Percentiles rank a stretch among this genome's conserved stretches.
Evolutionary conservation across 2,797 vertebrate genomes (phyloP).

Genomic region (Gymnoscopelus braueri): DNA sequence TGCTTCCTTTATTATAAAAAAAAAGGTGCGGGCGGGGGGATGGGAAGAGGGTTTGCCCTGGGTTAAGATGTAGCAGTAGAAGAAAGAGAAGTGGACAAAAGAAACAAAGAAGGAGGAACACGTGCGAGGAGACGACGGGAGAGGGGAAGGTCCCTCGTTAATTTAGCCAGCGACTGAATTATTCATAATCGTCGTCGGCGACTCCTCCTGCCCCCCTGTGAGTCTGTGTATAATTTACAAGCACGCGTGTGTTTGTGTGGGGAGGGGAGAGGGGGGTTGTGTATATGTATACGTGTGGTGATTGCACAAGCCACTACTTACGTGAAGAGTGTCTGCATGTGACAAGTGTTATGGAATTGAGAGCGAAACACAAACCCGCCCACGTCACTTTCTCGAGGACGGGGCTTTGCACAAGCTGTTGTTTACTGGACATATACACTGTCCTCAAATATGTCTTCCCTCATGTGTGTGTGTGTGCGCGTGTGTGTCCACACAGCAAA

Average conservation of each 20-base stretch:
- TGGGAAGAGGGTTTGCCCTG: not conserved
- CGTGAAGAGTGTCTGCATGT: too few species aligned
- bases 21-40: not conserved
- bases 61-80: too few species aligned
- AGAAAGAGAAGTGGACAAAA: not conserved
- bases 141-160: slow-evolving; percentile 13
- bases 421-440: not conserved
- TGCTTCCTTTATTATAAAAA: not conserved
- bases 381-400: slow-evolving; percentile 12
- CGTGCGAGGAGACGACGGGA: not conserved
- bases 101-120: not conserved
- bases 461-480: slow-evolving; percentile 10
- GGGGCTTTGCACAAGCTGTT: not conserved
- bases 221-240: not conserved
- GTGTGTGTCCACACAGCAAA: slow-evolving; percentile 32
- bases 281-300: not conserved
- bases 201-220: not conserved
- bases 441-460: slow-evolving; percentile 15
- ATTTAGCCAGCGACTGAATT: slow-evolving; percentile 23
- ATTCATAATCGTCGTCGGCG: slow-evolving; percentile 10
- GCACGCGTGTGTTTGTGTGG: slow-evolving; percentile 8
- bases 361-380: too few species aligned
- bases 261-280: not conserved
- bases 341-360: too few species aligned
- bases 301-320: too few species aligned